Base-by-base conservation (phyloP, 2,113 vertebrate genomes). In the Rhipidura dahli region DNA sequence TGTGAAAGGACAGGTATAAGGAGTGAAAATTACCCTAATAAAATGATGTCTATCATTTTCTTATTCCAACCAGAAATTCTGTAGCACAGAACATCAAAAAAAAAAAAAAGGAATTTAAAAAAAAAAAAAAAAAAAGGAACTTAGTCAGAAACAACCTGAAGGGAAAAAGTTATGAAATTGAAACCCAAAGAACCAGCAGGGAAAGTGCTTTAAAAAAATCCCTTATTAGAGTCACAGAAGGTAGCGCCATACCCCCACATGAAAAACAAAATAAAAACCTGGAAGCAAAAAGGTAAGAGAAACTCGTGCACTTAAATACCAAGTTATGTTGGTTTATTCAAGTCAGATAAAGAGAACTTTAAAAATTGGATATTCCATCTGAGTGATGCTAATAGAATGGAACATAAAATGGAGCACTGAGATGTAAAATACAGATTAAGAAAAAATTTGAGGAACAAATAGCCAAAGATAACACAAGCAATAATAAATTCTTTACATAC, bases 221-320 rank as follows among this genome's bases (percentile, higher is more conserved):
- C 39, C 70, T 89, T 95, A 96, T 96, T 96, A 95, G 81, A 95
- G 60, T 93, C 96, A 95, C 97, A 96, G 95, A 94, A 94, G 96
- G 96, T 93, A 97, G 85, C 40, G 7, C 79, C 51, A 75, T 90
- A 78, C 15, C 40, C 44, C 40, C 31, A 83, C 77, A 96, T 83
- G 89, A 95, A 97, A 96, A 95, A 92, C 63, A 94, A 96, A 96
- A 95, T 86, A 95, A 92, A 96, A 96, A 83, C 87, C 94, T 88
- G 69, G 95, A 96, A 94, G 93, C 92, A 93, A 94, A 95, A 90
- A 89, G 40, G 87, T 92, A 75, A 87, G 79, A 87, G 44, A 94
- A 95, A 84, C 88, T 40, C 20, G 1, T 75, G 42, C 56, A 44
- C 82, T 94, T 91, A 91, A 95, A 83, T 90, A 59, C 37, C 44